Evolutionary conservation across 2,113 vertebrate genomes (phyloP), one percentile per base, ranked within the genome.

Genomic region (Trachemys scripta): DNA sequence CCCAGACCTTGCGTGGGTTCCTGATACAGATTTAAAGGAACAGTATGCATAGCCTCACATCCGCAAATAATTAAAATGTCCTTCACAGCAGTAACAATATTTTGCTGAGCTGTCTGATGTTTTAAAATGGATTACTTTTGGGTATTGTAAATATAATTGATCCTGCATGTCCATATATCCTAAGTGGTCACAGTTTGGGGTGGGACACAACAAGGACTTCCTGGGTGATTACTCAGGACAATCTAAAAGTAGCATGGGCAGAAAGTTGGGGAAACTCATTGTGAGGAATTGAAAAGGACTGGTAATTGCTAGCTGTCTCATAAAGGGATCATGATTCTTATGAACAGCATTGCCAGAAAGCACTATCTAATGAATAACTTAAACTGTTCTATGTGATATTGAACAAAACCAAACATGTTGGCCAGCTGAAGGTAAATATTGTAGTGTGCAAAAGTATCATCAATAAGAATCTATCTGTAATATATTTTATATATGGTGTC

Each of bases 391-490:
- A 53, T 24, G 54, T 79, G 59, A 84, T 59, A 86, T 8, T 13
- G 80, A 84, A 95, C 85, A 82, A 82, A 75, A 3, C 9, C 50
- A 84, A 90, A 69, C 54, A 5, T 57, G 35, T 69, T 3, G 65
- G 92, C 51, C 35, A 93, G 42, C 45, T 79, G 92, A 92, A 95
- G 50, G 62, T 72, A 62, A 88, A 35, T 84, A 89, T 50, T 47
- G 57, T 84, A 84, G 54, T 47, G 72, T 86, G 75, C 80, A 94
- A 87, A 65, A 93, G 31, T 54, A 57, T 81, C 49, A 90, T 90
- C 1, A 17, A 69, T 84, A 82, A 90, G 59, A 90, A 78, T 82
- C 45, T 72, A 11, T 57, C 72, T 53, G 49, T 86, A 90, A 90
- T 84, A 75, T 82, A 84, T 94, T 87, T 91, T 12, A 89, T 89